Evolutionary conservation across 1,140 invertebrate species (phyloP).

Genomic region (Heterodera schachtii): DNA sequence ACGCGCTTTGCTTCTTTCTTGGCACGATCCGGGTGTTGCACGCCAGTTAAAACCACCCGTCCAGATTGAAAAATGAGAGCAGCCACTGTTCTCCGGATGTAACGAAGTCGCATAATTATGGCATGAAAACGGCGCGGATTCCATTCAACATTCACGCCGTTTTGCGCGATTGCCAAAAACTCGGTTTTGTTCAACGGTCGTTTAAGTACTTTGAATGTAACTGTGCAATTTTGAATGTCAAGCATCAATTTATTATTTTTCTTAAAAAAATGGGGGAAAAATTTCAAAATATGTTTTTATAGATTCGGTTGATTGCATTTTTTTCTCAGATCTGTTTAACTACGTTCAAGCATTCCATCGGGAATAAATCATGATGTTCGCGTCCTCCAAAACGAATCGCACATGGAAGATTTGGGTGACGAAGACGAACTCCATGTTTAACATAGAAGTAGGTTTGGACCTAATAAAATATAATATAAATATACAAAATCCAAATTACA

Average conservation of each 20-base stretch:
- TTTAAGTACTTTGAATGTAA: neutral
- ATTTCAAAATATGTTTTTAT: neutral
- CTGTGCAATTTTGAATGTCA: constrained; percentile 13
- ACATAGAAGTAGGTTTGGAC: constrained; percentile 6
- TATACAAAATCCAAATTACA: too few relatives aligned
- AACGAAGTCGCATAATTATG: constrained; percentile 10
- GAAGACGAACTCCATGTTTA: neutral
- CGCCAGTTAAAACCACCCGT: neutral
- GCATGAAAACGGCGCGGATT: constrained; percentile 1
- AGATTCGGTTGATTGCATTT: neutral
- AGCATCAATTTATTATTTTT: neutral
- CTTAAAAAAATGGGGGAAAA: neutral
- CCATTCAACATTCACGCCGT: neutral
- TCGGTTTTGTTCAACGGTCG: neutral
- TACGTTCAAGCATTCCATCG: neutral
- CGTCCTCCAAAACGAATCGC: neutral
- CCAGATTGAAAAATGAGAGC: neutral
- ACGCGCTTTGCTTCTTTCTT: neutral
- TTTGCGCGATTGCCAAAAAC: neutral
- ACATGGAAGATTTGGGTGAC: constrained; percentile 6
- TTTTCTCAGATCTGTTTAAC: neutral
- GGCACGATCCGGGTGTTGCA: neutral
- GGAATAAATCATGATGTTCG: neutral
- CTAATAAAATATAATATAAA: neutral
- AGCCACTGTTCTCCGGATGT: neutral